These are phyloP conservation scores for Hydra vulgaris DNA, from an alignment of 30 jellyfish, hydroid and myxozoan species.

Conservation along the genomic window DNA sequence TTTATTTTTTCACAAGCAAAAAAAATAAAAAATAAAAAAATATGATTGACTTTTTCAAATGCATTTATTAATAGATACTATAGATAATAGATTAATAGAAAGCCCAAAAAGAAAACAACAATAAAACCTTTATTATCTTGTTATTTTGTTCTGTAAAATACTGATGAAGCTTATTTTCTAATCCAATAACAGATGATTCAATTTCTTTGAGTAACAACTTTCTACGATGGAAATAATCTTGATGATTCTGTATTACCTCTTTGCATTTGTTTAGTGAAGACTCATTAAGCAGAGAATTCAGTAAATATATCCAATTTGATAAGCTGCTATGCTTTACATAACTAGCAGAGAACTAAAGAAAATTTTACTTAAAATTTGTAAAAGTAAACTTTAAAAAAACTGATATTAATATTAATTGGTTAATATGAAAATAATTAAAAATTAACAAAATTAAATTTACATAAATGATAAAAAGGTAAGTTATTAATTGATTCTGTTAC, in stretches of 20 bases:
- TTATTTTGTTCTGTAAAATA: conserved; percentile 70
- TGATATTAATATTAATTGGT: no score
- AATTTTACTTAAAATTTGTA: not conserved
- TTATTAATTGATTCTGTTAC: no score
- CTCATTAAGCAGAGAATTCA: conserved; percentile 31
- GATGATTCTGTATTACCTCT: conserved; percentile 40
- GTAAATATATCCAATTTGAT: conserved; percentile 62
- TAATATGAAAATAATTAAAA: no score
- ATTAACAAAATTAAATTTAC: no score
- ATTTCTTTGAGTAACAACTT: conserved; percentile 28
- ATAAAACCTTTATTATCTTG: conserved; percentile 47
- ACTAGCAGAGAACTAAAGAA: conserved; percentile 47
- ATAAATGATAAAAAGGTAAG: no score
- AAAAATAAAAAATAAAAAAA: no score
- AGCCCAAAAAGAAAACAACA: not conserved
- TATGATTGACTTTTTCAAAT: no score
- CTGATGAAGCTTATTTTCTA: conserved; percentile 67
- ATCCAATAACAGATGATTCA: conserved; percentile 42
- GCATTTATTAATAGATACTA: no score
- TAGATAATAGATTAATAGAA: no score
- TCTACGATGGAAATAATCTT: conserved; percentile 13
- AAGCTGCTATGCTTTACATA: conserved; percentile 42
- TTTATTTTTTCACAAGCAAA: not conserved
- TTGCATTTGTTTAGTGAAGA: conserved; percentile 39
- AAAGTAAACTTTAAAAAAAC: no score